Evolutionary conservation across 2,888 invertebrate genomes (phyloP).

Genomic region (Hemicrepidius hirtus): DNA sequence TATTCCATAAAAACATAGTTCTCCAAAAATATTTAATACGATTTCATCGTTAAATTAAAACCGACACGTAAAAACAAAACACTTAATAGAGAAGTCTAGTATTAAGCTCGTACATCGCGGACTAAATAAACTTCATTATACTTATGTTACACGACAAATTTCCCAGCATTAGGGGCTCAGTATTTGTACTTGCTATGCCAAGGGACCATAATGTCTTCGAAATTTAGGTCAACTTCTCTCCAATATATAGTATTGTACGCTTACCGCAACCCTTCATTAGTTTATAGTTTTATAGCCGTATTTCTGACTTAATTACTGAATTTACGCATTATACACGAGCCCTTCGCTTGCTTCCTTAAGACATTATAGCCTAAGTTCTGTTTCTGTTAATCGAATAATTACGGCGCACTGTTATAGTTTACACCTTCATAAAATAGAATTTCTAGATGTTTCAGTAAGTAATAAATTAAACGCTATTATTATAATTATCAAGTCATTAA

Average conservation of each 20-base stretch:
- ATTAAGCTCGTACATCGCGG: conserved; percentile 19
- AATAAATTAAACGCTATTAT: too few species aligned
- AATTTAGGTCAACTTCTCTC: conserved; percentile 45
- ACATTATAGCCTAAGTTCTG: conserved; percentile 57
- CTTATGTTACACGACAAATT: conserved; percentile 40
- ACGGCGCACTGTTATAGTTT: conserved; percentile 50
- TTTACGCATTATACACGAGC: conserved; percentile 60
- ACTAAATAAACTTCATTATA: conserved; percentile 38
- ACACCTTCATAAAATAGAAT: conserved; percentile 27
- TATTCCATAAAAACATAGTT: conserved; percentile 4
- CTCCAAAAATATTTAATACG: neutral
- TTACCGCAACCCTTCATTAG: conserved; percentile 60
- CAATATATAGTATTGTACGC: conserved; percentile 57
- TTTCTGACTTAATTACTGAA: conserved; percentile 61
- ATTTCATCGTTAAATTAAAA: neutral
- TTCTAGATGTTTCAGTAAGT: neutral
- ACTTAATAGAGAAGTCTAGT: neutral
- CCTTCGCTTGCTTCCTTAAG: conserved; percentile 60
- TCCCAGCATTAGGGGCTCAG: conserved; percentile 35
- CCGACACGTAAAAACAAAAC: conserved; percentile 7
- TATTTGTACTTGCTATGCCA: conserved; percentile 38
- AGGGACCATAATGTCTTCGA: conserved; percentile 38
- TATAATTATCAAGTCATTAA: too few species aligned
- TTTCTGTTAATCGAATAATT: conserved; percentile 57
- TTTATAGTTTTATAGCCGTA: conserved; percentile 62